Conservation (phyloP, 2,888 invertebrate genomes). For the Meiosimyza decipiens region DNA sequence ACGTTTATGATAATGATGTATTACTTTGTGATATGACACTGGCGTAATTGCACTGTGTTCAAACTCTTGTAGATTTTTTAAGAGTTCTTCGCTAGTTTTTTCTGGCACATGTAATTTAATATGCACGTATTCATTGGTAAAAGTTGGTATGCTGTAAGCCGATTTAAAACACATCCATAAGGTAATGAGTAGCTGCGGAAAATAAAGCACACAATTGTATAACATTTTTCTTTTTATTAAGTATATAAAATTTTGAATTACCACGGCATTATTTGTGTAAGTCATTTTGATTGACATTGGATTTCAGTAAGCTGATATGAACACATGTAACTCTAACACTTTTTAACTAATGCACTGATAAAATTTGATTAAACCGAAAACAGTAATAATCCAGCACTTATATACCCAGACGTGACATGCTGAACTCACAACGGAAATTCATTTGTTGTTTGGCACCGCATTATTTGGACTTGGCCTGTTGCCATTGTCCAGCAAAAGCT, state of each 20-base stretch:
- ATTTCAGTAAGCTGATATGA: neutral
- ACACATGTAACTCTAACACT: conserved; percentile 33
- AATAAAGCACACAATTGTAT: conserved; percentile 4
- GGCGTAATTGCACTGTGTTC: neutral
- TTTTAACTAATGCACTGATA: conserved; percentile 50
- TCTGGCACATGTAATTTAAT: conserved; percentile 57
- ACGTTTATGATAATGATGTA: conserved; percentile 53
- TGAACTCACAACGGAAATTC: too few species aligned
- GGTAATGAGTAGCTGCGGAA: conserved; percentile 24
- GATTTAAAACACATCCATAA: conserved; percentile 15
- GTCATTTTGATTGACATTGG: neutral
- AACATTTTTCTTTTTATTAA: neutral
- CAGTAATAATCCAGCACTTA: conserved; percentile 53
- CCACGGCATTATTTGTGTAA: conserved; percentile 26
- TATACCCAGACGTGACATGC: conserved; percentile 44
- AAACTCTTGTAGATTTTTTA: conserved; percentile 2
- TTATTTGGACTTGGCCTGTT: neutral
- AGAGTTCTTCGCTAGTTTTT: conserved; percentile 23
- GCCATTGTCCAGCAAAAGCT: neutral
- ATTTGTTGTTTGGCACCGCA: too few species aligned
- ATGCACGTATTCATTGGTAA: conserved; percentile 57
- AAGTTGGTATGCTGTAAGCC: conserved; percentile 40
- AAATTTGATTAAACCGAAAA: conserved; percentile 56
- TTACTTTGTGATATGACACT: conserved; percentile 43
- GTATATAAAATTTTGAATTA: conserved; percentile 19